Evolutionary conservation across 1,140 invertebrate genomes (phyloP), one percentile per base, ranked within the genome.

Genomic region (Aethina tumida): DNA sequence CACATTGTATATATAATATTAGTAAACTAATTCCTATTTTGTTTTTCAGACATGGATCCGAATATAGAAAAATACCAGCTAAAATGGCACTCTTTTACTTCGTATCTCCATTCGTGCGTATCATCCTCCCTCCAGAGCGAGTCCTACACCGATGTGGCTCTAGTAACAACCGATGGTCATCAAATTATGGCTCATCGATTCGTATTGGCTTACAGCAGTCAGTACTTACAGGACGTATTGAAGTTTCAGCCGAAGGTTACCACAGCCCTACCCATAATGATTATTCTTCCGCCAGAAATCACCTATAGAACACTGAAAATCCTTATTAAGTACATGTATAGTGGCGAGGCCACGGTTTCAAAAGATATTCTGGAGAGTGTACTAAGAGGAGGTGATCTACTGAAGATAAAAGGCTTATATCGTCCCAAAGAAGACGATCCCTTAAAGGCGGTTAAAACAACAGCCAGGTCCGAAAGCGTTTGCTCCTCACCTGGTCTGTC

Each of bases 151-250:
- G 87, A 91, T 63, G 85, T 89, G 18, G 74, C 86, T 3, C 64
- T 92, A 14, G 79, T 80, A 27, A 88, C 86, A 4, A 71, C 77
- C 49, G 84, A 86, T 47, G 83, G 83, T 12, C 73, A 75, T 12
- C 81, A 84, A 58, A 79, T 92, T 37, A 77, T 81, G 28, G 85
- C 85, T 4, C 88, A 91, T 68, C 81, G 84, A 51, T 84, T 90
- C 52, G 81, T 92, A 29, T 63, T 92, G 10, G 84, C 85, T 33
- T 82, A 86, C 12, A 88, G 84, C 63, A 77, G 74, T 39, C 56
- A 55, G 56, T 72, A 56, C 47, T 66, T 50, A 47, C 69, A 67
- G 44, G 65, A 66, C 69, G 58, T 72, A 66, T 63, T 53, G 62
- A 62, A 62, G 70, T 56, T 59, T 46, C 47, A 55, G 70, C 62